These are phyloP conservation scores for Dinoponera quadriceps DNA, from an alignment of 1,140 invertebrate genomes.

Conservation along the genomic window DNA sequence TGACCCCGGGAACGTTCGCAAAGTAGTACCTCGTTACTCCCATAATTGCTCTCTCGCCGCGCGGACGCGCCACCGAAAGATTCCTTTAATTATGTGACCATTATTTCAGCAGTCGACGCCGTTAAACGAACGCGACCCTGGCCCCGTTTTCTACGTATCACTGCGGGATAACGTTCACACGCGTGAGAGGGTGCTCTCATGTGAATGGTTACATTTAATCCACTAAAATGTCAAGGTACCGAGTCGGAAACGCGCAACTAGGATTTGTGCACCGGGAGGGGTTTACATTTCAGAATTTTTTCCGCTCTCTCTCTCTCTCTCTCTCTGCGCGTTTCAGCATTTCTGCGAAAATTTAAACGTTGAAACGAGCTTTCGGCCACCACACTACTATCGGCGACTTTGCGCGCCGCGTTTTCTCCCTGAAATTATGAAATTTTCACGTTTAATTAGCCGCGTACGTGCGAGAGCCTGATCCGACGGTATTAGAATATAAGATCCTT, in stretches of 20 bases:
- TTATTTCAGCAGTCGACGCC: slow-evolving; percentile 1
- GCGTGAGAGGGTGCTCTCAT: not conserved
- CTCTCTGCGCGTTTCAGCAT: not conserved
- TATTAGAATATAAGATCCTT: slow-evolving; percentile 1
- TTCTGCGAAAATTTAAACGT: not conserved
- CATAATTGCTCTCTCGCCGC: slow-evolving; percentile 61
- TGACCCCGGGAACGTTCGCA: slow-evolving; percentile 36
- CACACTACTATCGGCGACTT: not conserved
- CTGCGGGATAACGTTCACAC: not conserved
- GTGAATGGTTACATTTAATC: slow-evolving; percentile 12
- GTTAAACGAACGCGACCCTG: not conserved
- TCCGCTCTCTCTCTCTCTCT: too few relatives aligned
- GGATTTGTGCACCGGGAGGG: not conserved
- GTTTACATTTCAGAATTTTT: slow-evolving; percentile 24
- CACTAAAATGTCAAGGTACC: slow-evolving; percentile 3
- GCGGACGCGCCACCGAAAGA: slow-evolving; percentile 58
- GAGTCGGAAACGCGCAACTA: not conserved
- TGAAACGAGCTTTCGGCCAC: not conserved
- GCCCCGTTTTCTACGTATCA: slow-evolving; percentile 1
- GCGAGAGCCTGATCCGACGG: not conserved
- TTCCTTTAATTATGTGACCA: slow-evolving; percentile 62
- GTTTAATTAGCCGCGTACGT: not conserved
- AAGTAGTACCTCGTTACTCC: slow-evolving; percentile 64
- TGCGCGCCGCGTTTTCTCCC: not conserved
- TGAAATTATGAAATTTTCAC: not conserved